These are phyloP conservation scores for Phymorhynchus buccinoides DNA, from an alignment of 1,140 invertebrate species.

Conservation along the genomic window DNA sequence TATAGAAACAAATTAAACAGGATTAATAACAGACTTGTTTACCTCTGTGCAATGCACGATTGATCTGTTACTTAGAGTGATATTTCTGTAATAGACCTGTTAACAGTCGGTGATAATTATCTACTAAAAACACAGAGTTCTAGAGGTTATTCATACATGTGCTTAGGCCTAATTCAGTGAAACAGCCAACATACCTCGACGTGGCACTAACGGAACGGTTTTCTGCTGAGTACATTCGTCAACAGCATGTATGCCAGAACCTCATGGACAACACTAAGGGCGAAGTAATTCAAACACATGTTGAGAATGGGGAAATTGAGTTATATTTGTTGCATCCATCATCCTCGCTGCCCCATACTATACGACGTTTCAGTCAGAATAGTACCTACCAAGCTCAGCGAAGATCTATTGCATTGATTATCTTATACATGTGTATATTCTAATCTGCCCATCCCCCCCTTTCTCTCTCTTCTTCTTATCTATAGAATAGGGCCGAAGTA, in stretches of 20 bases:
- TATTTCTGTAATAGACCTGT: background rate
- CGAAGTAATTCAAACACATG: constrained; percentile 1
- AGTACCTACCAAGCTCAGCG: no score
- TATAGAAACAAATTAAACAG: no score
- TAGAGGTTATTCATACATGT: background rate
- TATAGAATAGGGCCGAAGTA: no score
- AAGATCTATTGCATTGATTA: no score
- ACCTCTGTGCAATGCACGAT: background rate
- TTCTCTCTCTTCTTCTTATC: no score
- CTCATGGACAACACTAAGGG: background rate
- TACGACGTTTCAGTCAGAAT: no score
- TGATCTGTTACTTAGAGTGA: background rate
- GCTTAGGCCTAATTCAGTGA: no score
- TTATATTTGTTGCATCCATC: background rate
- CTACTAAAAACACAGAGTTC: background rate
- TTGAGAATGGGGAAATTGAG: constrained; percentile 19
- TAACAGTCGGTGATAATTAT: background rate
- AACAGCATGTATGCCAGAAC: constrained; percentile 16
- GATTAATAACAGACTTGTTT: background rate
- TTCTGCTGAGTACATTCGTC: constrained; percentile 5
- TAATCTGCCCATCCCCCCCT: no score
- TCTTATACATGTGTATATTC: no score
- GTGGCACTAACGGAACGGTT: background rate
- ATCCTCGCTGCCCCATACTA: background rate
- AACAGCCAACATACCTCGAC: background rate